Evolutionary conservation across 1,140 invertebrate genomes (phyloP), one percentile per base, ranked within the genome.

Genomic region (Caligus rogercresseyi): DNA sequence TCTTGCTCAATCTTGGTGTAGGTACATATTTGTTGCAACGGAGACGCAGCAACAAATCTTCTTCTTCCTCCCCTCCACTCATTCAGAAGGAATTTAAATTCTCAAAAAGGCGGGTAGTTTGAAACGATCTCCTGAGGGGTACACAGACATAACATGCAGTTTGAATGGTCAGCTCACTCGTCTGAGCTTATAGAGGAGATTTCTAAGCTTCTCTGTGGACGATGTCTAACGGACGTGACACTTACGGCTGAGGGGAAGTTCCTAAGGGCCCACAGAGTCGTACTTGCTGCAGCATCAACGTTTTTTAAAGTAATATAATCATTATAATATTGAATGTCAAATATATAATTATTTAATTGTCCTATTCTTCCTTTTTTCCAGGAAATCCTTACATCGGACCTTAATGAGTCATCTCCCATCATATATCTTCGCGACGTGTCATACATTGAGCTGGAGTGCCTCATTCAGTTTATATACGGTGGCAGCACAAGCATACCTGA

Each of bases 371-470:
- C 1, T 56, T 20, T 2, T 21, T 56, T 56, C 24, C 20, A 56
- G 54, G 54, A 56, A 56, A n/a, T 56, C n/a, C 24, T 56, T n/a
- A 56, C 54, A 14, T 20, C 20, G 15, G 54, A 56, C 20, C 20
- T 18, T 1, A n/a, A 43, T 43, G 54, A 56, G 3, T 15, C n/a
- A 14, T 25, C 15, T n/a, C 54, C 54, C 20, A 56, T 56, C 24
- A 56, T 56, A 20, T 56, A 56, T 56, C 20, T 56, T 18, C 15
- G 54, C 15, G 54, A 56, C 20, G 54, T 56, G 15, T 56, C 54
- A 25, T 56, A 21, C 24, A 20, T 21, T 25, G 19, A 56, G 54
- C 24, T 56, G 54, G 19, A 56, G 24, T 56, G 54, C 20, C 16
- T 56, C 15, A 56, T 56, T 25, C 19, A 56, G 24, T 56, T 56